Conservation (phyloP, 2,888 invertebrate genomes). For the Acanthococcus lagerstroemiae region DNA sequence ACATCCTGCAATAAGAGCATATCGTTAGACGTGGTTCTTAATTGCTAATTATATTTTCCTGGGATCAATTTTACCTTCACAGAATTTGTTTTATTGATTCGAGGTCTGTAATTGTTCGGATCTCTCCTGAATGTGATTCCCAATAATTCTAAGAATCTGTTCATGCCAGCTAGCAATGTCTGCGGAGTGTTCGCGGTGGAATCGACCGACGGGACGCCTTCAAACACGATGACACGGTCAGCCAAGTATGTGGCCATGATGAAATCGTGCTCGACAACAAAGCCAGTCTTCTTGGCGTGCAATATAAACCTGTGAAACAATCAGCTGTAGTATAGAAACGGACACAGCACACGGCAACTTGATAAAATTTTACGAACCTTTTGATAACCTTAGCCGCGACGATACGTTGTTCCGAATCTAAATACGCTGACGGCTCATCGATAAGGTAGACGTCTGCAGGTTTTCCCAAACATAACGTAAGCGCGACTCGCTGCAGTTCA, state of each 20-base stretch:
- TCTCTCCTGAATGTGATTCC: conserved; percentile 97
- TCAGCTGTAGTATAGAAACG: too few species aligned
- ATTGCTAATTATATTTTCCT: neutral
- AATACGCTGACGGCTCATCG: conserved; percentile 97
- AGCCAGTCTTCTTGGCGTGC: conserved; percentile 98
- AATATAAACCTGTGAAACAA: conserved; percentile 66
- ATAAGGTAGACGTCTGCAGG: conserved; percentile 98
- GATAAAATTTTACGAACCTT: conserved; percentile 50
- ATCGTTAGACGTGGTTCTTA: neutral
- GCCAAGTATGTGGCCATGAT: conserved; percentile 99
- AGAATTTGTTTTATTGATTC: conserved; percentile 93
- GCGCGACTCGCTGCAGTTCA: conserved; percentile 94
- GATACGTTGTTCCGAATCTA: conserved; percentile 99
- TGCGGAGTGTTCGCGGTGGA: conserved; percentile 87
- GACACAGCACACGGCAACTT: too few species aligned
- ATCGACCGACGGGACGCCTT: conserved; percentile 80
- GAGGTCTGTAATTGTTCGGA: conserved; percentile 95
- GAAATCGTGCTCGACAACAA: conserved; percentile 99
- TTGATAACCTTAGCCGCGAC: conserved; percentile 99
- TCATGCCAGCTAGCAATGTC: conserved; percentile 94
- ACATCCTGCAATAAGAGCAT: conserved; percentile 58
- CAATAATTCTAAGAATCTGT: conserved; percentile 84
- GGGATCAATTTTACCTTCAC: conserved; percentile 61
- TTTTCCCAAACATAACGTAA: conserved; percentile 92
- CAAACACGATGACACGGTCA: conserved; percentile 96